These are phyloP conservation scores for Tyrannus savana DNA, from an alignment of 2,113 vertebrate species.

Conservation along the genomic window DNA sequence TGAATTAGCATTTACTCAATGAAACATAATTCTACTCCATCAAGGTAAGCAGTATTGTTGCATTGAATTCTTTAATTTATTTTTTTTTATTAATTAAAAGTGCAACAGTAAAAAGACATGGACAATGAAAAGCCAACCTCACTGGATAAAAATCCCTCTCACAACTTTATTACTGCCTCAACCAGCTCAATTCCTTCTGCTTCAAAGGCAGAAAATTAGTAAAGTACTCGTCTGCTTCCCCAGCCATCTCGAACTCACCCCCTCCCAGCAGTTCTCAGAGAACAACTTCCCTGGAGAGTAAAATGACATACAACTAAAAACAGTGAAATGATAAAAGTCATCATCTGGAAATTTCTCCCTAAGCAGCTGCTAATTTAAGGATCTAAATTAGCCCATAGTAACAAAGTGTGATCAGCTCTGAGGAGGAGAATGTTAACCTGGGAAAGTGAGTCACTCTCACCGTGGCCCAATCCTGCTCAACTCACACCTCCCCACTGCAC, in stretches of 20 bases:
- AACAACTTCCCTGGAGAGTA: background rate
- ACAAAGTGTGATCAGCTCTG: background rate
- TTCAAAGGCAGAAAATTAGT: background rate
- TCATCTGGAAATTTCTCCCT: conserved; percentile 3
- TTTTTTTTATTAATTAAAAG: background rate
- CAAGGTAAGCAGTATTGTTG: background rate
- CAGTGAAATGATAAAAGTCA: background rate
- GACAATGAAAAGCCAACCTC: background rate
- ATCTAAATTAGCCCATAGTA: background rate
- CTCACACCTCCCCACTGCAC: background rate
- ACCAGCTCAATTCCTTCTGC: background rate
- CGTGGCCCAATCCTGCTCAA: background rate
- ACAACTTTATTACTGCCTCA: background rate
- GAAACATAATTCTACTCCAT: background rate
- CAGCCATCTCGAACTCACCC: background rate
- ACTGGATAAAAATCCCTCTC: background rate
- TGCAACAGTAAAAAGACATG: background rate
- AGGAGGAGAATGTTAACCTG: background rate
- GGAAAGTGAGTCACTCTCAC: background rate
- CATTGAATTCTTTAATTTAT: background rate
- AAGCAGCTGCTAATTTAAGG: conserved; percentile 7
- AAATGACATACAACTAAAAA: background rate
- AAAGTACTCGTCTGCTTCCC: background rate
- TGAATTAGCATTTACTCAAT: background rate
- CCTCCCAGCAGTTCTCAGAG: background rate